Base-by-base conservation (phyloP, 1,140 invertebrate species). In the Drosophila ohnishii region DNA sequence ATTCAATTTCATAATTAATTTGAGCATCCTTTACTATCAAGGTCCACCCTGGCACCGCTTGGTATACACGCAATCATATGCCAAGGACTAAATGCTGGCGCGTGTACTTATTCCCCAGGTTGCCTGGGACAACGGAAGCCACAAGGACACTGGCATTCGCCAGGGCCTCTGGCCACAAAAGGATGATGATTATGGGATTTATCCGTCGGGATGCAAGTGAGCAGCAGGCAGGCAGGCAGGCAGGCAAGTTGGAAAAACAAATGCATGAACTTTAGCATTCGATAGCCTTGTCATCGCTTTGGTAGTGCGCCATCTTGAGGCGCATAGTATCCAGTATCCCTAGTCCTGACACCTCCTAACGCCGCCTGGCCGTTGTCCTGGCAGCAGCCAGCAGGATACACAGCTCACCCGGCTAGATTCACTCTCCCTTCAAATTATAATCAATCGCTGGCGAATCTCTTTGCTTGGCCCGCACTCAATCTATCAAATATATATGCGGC, bases 401-500 rank as follows among this genome's bases (percentile, higher is more conserved):
- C 16, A 22, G 32, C 19, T 25, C 25, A 28, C 5, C 11, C 22
- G 1, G n/a, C 14, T 25, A 22, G n/a, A 9, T 10, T 22, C 4
- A 30, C 47, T 37, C 47, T 37, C 10, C 58, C 62, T 37, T 47
- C 30, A 37, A 61, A 37, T 65, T 65, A 65, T 65, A 65, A 62
- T 62, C 63, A 61, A 65, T 65, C 25, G 58, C 32, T 39, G 7
- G 63, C 25, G 25, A 65, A 65, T 65, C n/a, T 65, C 63, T 45
- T 59, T 28, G 39, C 57, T 30, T 6, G 16, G 32, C 39, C 32
- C 32, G 25, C 22, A 47, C 25, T 62, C 63, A 47, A 65, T 65
- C 57, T 61, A 61, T 65, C 63, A 61, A 65, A 45, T 25, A 39
- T 45, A 25, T 16, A 28, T 30, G 9, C 47, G 25, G 57, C 63